These are phyloP conservation scores for Bombus breviceps DNA, from an alignment of 1,140 invertebrate genomes.

Conservation along the genomic window DNA sequence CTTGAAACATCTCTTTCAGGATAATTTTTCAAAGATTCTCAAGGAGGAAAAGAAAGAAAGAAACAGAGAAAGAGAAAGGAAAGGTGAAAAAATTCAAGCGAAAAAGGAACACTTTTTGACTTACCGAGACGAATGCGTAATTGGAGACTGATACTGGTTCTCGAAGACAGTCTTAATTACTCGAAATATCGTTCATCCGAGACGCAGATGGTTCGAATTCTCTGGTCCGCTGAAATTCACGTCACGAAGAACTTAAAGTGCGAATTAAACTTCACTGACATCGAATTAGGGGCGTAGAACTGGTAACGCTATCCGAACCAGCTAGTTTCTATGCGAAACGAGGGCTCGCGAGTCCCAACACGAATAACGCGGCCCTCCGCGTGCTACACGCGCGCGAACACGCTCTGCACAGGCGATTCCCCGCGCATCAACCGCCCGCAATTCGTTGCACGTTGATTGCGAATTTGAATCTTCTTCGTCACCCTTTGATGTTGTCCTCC, in stretches of 20 bases:
- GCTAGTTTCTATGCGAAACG: conserved; percentile 40
- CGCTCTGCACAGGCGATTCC: not conserved
- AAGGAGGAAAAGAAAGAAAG: no score
- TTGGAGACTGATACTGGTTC: conserved; percentile 10
- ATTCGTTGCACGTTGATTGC: conserved; percentile 59
- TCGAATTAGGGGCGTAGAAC: conserved; percentile 27
- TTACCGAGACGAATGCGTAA: not conserved
- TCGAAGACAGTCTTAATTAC: not conserved
- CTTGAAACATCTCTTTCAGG: not conserved
- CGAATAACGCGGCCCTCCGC: conserved; percentile 11
- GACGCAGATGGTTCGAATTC: no score
- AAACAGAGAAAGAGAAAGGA: not conserved
- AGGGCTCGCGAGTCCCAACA: not conserved
- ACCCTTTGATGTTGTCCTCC: conserved; percentile 53
- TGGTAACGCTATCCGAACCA: not conserved
- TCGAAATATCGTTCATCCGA: no score
- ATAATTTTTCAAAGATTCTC: conserved; percentile 19
- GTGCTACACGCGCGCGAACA: conserved; percentile 31
- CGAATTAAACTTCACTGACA: conserved; percentile 42
- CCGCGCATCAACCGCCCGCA: not conserved
- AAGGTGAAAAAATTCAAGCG: not conserved
- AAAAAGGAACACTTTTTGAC: not conserved
- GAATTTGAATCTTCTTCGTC: conserved; percentile 67
- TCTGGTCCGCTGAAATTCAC: conserved; percentile 12
- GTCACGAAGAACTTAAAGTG: conserved; percentile 42